Percentiles rank a stretch among this genome's conserved stretches.
phyloP scores from a whole-genome alignment of 1,140 invertebrate species.

The Goniozus legneri region DNA sequence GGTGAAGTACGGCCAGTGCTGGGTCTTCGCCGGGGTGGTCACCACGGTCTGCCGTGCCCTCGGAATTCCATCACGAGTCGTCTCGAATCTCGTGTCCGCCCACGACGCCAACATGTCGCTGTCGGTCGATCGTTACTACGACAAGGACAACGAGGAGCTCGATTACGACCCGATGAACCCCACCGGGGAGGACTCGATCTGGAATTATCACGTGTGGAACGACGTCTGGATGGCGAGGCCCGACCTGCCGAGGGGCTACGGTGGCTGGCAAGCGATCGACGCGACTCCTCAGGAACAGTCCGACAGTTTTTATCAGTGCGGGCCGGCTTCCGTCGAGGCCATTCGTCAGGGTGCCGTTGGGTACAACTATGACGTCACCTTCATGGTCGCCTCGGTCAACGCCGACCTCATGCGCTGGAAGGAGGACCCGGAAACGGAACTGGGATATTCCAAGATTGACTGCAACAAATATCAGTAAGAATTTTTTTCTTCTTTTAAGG shows the following conservation, averaged over 20 bases:
- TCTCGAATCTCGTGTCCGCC: constrained; percentile 63
- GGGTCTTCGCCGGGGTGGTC: constrained; percentile 65
- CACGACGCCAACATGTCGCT: constrained; percentile 62
- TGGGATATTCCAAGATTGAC: constrained; percentile 64
- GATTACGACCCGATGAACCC: constrained; percentile 39
- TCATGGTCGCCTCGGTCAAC: constrained; percentile 67
- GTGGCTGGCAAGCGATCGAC: constrained; percentile 66
- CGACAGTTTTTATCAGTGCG: constrained; percentile 59
- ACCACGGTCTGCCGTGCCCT: constrained; percentile 62
- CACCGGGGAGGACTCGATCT: constrained; percentile 40
- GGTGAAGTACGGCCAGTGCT: constrained; percentile 68
- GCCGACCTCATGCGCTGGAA: constrained; percentile 64
- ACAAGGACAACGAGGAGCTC: constrained; percentile 50
- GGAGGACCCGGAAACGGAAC: constrained; percentile 54
- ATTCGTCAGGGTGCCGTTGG: constrained; percentile 62
- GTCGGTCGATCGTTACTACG: constrained; percentile 62
- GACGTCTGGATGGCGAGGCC: constrained; percentile 69
- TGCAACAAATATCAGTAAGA: constrained; percentile 69
- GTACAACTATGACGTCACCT: constrained; percentile 61
- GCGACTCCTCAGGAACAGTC: constrained; percentile 59
- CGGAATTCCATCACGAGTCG: constrained; percentile 60
- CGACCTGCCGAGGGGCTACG: constrained; percentile 57
- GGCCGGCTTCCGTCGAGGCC: constrained; percentile 63
- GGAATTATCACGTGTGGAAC: constrained; percentile 74
- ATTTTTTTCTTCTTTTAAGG: no score